phyloP scores from a whole-genome alignment of 1,140 invertebrate genomes.

The Meloidogyne hapla region DNA sequence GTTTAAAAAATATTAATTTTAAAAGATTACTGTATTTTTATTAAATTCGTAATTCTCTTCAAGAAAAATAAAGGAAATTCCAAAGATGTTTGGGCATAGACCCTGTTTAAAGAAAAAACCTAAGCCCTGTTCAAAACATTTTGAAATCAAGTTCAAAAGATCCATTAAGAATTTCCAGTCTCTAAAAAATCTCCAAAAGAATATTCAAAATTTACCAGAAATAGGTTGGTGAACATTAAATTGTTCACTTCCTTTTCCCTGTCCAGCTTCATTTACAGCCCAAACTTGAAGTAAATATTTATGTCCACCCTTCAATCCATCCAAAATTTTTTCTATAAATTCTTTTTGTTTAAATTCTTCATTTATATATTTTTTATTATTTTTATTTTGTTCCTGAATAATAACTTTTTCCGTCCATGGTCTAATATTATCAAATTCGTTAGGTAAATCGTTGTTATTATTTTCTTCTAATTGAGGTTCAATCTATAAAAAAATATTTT shows the following conservation, averaged over 20 bases:
- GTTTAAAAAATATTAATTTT: background rate
- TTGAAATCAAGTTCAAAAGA: conserved; percentile 7
- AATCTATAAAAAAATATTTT: background rate
- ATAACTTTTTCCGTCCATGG: conserved; percentile 51
- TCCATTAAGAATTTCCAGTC: background rate
- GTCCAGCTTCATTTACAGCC: conserved; percentile 59
- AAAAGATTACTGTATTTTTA: too few relatives aligned
- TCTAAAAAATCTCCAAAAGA: background rate
- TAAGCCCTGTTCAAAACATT: too few relatives aligned
- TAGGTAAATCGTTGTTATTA: conserved; percentile 12
- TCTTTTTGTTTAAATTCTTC: background rate
- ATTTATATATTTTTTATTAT: background rate
- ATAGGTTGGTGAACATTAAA: conserved; percentile 7
- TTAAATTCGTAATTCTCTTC: too few relatives aligned
- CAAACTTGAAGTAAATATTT: conserved; percentile 49
- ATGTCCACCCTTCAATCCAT: conserved; percentile 54
- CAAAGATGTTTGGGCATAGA: too few relatives aligned
- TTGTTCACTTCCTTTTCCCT: background rate
- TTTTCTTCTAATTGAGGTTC: conserved; percentile 23
- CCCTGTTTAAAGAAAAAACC: too few relatives aligned
- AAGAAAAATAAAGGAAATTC: too few relatives aligned
- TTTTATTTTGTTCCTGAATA: conserved; percentile 7
- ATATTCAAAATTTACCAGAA: conserved; percentile 2
- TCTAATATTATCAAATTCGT: conserved; percentile 1
- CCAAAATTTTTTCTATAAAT: conserved; percentile 37